Conservation (phyloP, 2,113 vertebrate species). For the Rhabdornis inornatus region DNA sequence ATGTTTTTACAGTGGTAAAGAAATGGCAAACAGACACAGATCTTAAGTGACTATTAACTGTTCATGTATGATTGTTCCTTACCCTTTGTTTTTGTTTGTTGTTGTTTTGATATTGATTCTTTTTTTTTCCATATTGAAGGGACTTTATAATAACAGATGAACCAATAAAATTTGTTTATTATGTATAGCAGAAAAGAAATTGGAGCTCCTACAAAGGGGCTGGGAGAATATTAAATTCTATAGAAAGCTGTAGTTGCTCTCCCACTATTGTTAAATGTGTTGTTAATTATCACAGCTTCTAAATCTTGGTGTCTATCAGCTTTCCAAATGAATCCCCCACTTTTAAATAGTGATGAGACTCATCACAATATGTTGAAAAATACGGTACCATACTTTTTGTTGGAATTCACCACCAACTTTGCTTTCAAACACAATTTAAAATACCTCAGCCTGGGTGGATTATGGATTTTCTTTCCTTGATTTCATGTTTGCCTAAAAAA, state of each 20-base stretch:
- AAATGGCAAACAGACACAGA: background rate
- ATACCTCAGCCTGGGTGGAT: background rate
- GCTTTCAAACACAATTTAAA: slow-evolving; percentile 8
- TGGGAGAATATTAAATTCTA: background rate
- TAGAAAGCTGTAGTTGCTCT: background rate
- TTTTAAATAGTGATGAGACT: slow-evolving; percentile 25
- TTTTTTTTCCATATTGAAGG: background rate
- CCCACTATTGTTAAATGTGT: background rate
- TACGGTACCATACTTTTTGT: background rate
- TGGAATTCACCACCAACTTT: slow-evolving; percentile 22
- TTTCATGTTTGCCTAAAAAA: background rate
- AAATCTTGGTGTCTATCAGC: slow-evolving; percentile 4
- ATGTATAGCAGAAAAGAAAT: background rate
- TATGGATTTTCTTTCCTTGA: background rate
- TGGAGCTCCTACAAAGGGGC: background rate
- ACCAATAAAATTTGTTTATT: background rate
- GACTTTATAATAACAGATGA: background rate
- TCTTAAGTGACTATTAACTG: background rate
- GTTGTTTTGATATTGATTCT: background rate
- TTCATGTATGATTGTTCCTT: background rate
- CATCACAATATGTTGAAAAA: background rate
- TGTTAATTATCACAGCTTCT: slow-evolving; percentile 37
- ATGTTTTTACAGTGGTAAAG: background rate
- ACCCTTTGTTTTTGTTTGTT: background rate
- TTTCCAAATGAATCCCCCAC: background rate